Percentiles rank a stretch among this genome's conserved stretches.
Conservation (phyloP, 2,888 invertebrate species). For the Aporophyla nigra region DNA sequence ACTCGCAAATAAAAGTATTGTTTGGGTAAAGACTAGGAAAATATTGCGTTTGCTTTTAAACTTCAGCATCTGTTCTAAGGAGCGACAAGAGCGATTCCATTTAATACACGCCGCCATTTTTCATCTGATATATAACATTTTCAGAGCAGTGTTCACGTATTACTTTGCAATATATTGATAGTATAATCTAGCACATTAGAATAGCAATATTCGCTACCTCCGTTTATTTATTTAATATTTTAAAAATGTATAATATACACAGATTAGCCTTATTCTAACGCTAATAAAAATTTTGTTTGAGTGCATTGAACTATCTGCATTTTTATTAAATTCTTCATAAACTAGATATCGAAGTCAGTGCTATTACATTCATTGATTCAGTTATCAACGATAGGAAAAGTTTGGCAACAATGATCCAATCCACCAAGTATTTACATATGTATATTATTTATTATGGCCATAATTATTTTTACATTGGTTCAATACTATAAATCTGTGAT, state of each 20-base stretch:
- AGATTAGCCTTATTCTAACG: background rate
- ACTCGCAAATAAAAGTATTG: background rate
- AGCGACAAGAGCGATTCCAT: background rate
- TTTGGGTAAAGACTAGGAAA: background rate
- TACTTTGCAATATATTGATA: background rate
- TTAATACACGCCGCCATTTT: background rate
- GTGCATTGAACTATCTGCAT: background rate
- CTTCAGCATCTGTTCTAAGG: background rate
- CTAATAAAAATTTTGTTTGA: background rate
- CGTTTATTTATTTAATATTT: background rate
- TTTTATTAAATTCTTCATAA: background rate
- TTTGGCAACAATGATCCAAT: background rate
- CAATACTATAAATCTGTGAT: background rate
- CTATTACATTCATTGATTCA: background rate
- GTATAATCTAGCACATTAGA: background rate
- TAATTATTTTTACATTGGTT: slow-evolving; percentile 1
- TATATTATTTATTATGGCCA: no score
- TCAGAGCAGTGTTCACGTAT: background rate
- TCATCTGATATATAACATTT: background rate
- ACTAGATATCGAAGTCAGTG: background rate
- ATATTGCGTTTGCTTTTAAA: background rate
- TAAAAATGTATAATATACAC: background rate
- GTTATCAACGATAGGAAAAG: background rate
- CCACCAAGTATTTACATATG: background rate
- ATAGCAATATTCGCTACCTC: background rate